Evolutionary conservation across 92 coral and sea anemone genomes (phyloP).

Genomic region (Actinostola sp.): DNA sequence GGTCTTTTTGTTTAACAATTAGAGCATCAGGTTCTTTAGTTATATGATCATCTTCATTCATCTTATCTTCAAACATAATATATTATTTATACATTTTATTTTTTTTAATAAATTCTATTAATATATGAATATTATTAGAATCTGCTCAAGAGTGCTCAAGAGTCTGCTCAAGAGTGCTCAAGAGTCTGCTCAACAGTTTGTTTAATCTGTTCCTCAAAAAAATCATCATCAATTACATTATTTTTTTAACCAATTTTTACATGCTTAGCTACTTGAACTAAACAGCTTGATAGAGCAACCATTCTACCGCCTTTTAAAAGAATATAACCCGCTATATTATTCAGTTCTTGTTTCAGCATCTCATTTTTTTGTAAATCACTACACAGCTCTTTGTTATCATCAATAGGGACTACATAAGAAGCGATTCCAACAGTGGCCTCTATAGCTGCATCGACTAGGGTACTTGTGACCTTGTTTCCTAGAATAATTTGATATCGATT

Average conservation of each 20-base stretch:
- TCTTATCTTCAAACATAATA: no score
- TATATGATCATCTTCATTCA: no score
- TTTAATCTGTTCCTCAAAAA: neutral
- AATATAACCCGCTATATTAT: conserved; percentile 14
- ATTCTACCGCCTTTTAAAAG: conserved; percentile 32
- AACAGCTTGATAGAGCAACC: no score
- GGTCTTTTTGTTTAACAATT: conserved; percentile 35
- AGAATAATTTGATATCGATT: conserved; percentile 19
- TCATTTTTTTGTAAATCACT: conserved; percentile 14
- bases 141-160: no score
- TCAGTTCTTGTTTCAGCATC: conserved; percentile 14
- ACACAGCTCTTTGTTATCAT: conserved; percentile 3
- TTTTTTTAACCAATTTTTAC: no score
- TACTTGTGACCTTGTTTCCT: conserved; percentile 17
- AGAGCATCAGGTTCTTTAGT: no score
- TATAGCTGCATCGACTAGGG: conserved; percentile 26
- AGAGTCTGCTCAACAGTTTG: conserved; percentile 15
- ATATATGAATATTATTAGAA: no score
- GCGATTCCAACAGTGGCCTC: conserved; percentile 2
- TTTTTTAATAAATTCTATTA: no score
- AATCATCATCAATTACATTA: no score
- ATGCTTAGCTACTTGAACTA: no score
- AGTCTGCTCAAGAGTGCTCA: no score
- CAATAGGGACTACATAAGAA: conserved; percentile 26
- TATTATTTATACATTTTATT: no score